These are phyloP conservation scores for Lypha dubia DNA, from an alignment of 2,888 invertebrate species.

Conservation along the genomic window DNA sequence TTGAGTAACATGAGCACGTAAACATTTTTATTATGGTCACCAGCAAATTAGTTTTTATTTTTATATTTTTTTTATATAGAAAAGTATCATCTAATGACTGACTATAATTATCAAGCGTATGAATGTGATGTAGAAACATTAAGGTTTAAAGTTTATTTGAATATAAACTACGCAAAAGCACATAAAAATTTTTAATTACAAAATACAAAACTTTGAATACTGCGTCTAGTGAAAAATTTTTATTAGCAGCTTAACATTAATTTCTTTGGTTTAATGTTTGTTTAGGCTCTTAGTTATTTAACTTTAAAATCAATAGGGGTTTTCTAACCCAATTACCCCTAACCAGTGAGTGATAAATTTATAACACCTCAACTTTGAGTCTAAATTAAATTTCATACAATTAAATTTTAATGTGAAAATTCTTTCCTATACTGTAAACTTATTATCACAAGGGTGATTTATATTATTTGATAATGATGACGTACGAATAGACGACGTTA, in stretches of 20 bases:
- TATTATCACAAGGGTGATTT: conserved; percentile 12
- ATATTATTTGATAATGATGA: conserved; percentile 27
- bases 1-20: background rate
- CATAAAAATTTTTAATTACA: background rate
- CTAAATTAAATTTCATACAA: background rate
- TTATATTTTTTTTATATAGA: background rate
- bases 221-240: background rate
- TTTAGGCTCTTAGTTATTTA: background rate
- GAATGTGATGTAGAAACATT: background rate
- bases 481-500: background rate
- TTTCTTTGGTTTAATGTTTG: background rate
- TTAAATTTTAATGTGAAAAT: background rate
- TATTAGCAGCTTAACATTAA: background rate
- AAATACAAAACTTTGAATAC: background rate
- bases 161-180: background rate
- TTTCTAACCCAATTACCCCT: background rate
- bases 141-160: background rate
- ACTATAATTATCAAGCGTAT: background rate
- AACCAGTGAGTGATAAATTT: background rate
- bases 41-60: background rate
- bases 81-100: background rate
- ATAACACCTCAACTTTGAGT: conserved; percentile 4
- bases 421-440: background rate
- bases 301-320: background rate
- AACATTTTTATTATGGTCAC: conserved; percentile 12